Conservation (phyloP, 2,888 invertebrate genomes). For the Mongoloraphidia duomilia region DNA sequence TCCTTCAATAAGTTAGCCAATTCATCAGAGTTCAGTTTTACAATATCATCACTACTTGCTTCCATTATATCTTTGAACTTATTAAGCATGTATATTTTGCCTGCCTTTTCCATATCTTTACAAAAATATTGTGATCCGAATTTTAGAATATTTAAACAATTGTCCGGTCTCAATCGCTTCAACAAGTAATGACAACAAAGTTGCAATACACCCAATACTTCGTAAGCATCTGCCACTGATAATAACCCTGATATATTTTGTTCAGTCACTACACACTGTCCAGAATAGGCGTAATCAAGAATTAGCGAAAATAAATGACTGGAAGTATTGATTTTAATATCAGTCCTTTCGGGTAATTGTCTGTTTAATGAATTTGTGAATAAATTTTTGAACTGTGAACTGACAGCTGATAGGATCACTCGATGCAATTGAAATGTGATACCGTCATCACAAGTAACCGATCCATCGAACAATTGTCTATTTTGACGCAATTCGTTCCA, state of each 20-base stretch:
- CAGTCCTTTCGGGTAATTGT: slow-evolving; percentile 42
- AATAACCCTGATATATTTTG: slow-evolving; percentile 56
- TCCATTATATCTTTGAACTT: slow-evolving; percentile 44
- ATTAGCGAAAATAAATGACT: slow-evolving; percentile 46
- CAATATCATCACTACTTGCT: slow-evolving; percentile 48
- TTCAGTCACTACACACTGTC: slow-evolving; percentile 44
- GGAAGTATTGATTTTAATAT: slow-evolving; percentile 44
- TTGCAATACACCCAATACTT: slow-evolving; percentile 56
- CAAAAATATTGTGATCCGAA: slow-evolving; percentile 59
- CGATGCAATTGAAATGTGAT: slow-evolving; percentile 49
- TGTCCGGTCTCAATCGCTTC: slow-evolving; percentile 45
- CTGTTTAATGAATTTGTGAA: slow-evolving; percentile 55
- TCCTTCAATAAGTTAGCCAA: slow-evolving; percentile 47
- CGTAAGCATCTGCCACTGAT: slow-evolving; percentile 57
- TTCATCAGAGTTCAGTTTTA: slow-evolving; percentile 42
- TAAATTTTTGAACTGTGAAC: slow-evolving; percentile 58
- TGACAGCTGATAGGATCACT: slow-evolving; percentile 54
- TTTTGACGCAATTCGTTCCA: slow-evolving; percentile 53
- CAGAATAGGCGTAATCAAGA: slow-evolving; percentile 63
- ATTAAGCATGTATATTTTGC: slow-evolving; percentile 40
- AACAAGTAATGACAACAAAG: slow-evolving; percentile 52
- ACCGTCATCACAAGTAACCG: slow-evolving; percentile 46
- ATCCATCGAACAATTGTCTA: slow-evolving; percentile 55
- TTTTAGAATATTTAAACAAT: slow-evolving; percentile 55
- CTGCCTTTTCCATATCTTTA: slow-evolving; percentile 45